Conservation (phyloP, 1,140 invertebrate genomes). For the Brachystomella parvula region DNA sequence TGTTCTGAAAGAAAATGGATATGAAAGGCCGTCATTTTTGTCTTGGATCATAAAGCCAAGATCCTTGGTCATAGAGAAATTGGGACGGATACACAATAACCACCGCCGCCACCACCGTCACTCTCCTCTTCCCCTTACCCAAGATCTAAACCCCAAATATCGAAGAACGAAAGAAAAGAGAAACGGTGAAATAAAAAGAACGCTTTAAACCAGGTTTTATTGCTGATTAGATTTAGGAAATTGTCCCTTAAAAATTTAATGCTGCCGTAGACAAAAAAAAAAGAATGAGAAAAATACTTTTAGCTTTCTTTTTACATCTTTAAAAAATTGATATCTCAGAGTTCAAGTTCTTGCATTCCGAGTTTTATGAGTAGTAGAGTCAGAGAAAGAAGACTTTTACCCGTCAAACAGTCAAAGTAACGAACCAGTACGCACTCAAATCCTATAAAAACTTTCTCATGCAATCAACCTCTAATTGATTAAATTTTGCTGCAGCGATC, state of each 20-base stretch:
- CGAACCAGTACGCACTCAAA: neutral
- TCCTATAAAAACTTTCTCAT: neutral
- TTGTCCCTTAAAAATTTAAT: constrained; percentile 34
- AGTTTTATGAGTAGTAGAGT: neutral
- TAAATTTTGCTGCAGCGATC: neutral
- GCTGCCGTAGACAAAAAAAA: constrained; percentile 27
- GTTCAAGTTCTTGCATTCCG: neutral
- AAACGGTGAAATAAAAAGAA: constrained; percentile 22
- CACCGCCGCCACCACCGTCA: too few species aligned
- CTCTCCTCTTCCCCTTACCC: too few species aligned
- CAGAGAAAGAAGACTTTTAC: neutral
- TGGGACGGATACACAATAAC: neutral
- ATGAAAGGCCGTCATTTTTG: neutral
- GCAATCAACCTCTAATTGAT: neutral
- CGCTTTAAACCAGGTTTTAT: constrained; percentile 32
- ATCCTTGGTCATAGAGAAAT: neutral
- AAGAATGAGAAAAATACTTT: neutral
- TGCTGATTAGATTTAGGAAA: constrained; percentile 36
- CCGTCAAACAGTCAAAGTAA: neutral
- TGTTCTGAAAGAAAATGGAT: too few species aligned
- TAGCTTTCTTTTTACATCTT: neutral
- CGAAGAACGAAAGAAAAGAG: constrained; percentile 9
- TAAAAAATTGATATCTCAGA: neutral
- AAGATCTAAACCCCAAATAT: neutral
- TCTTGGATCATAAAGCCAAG: constrained; percentile 15